Evolutionary conservation across 2,888 invertebrate genomes (phyloP), one percentile per base, ranked within the genome.

Genomic region (Dicranocentrus wangi): DNA sequence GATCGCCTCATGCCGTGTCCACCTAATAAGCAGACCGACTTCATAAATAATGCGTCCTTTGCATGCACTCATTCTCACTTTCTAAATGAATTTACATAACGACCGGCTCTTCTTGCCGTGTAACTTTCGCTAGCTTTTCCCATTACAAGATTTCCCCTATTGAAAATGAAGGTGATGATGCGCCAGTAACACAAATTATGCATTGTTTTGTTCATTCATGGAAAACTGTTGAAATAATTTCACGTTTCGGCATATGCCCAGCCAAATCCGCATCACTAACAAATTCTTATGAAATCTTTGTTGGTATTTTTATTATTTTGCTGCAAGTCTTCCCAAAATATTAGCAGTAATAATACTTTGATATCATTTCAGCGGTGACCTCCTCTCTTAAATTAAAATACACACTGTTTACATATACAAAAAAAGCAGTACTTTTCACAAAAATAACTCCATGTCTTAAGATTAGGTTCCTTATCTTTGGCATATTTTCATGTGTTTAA

Each of bases 81-180:
- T 79, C 79, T 79, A 79, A 79, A 79, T 61, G 72, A 72, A 79
- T 79, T 79, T 79, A 79, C 79, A 79, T 79, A 79, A 79, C 79
- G 65, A 66, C 79, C 28, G 68, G 60, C 19, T n/a, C 32, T 65
- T n/a, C 43, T 39, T 32, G 77, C 43, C 63, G 17, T 61, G 43
- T 25, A 71, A 72, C 79, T 79, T 79, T 79, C 79, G 79, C 79
- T 66, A 47, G 72, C 79, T 79, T 79, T 79, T 79, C 68, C 79
- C 72, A 79, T 79, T 65, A n/a, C n/a, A 39, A 25, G 2, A 42
- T 68, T 51, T 68, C 21, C 47, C 71, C 32, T 13, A 72, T 72
- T 66, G 79, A 79, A 79, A 79, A 63, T 65, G 79, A 79, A 72
- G 72, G 79, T 79, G 72, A 66, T 32, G 43, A n/a, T 21, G 27